A percentile compares a stretch with the other conserved stretches of the same genome.
These are phyloP conservation scores for Burhinus bistriatus DNA, from an alignment of 2,113 vertebrate species.

Conservation along the genomic window DNA sequence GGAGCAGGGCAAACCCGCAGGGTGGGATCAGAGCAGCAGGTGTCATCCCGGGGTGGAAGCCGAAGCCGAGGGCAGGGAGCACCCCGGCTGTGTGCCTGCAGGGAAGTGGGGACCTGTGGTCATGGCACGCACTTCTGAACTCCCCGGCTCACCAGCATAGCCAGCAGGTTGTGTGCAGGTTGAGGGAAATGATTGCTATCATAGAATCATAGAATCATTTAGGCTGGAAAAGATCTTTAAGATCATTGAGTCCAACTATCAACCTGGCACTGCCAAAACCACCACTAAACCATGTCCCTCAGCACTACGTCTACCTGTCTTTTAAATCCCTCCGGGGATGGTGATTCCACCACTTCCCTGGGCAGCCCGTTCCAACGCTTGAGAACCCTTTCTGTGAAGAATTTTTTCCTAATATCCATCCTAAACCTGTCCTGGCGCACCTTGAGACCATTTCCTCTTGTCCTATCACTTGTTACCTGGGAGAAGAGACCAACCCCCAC, in stretches of 20 bases:
- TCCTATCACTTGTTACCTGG: neutral
- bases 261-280: neutral
- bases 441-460: neutral
- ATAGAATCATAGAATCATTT: neutral
- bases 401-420: neutral
- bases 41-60: too few species aligned
- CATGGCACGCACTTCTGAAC: neutral
- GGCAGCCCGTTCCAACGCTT: neutral
- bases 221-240: neutral
- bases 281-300: neutral
- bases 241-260: neutral
- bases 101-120: accelerated
- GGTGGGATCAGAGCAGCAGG: neutral
- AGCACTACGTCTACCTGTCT: neutral
- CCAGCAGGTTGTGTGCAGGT: neutral
- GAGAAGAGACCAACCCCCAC: neutral
- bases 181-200: neutral
- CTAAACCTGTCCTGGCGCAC: neutral
- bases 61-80: neutral
- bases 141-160: accelerated
- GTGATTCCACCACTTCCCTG: neutral
- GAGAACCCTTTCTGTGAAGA: neutral
- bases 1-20: neutral
- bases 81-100: accelerated
- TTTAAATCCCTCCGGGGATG: neutral